Conservation (phyloP, 2,888 invertebrate species). For the Plebejus anna region DNA sequence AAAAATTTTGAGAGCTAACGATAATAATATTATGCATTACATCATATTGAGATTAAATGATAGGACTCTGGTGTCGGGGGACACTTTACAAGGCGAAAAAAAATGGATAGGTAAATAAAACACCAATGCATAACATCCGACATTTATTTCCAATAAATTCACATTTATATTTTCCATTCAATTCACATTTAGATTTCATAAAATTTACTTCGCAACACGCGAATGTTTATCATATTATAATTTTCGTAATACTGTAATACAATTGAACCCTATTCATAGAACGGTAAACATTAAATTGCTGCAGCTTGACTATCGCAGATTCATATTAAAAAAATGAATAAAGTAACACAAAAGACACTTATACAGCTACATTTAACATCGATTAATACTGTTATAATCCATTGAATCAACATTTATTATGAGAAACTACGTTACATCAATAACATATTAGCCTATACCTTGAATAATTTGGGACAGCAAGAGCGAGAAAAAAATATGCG, state of each 20-base stretch:
- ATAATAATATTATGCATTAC: too few species aligned
- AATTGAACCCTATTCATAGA: not conserved
- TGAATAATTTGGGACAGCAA: not conserved
- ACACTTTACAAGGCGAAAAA: too few species aligned
- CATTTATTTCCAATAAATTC: not conserved
- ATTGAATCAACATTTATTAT: not conserved
- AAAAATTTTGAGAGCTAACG: too few species aligned
- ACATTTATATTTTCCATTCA: not conserved
- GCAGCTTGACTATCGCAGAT: not conserved
- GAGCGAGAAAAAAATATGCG: not conserved
- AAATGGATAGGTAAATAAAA: not conserved
- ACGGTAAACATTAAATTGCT: not conserved
- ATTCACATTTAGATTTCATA: not conserved
- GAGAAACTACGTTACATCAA: not conserved
- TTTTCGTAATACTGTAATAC: not conserved
- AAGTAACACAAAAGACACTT: not conserved
- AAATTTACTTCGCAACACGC: slow-evolving; percentile 7
- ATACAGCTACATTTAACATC: not conserved
- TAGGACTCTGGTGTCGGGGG: too few species aligned
- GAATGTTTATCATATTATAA: not conserved
- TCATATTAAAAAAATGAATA: not conserved
- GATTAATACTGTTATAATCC: not conserved
- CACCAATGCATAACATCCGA: slow-evolving; percentile 9
- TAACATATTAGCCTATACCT: not conserved
- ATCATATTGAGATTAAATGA: too few species aligned